A percentile compares a stretch with the other conserved stretches of the same genome.
These are phyloP conservation scores for Nicator chloris DNA, from an alignment of 2,113 vertebrate species.

Conservation along the genomic window DNA sequence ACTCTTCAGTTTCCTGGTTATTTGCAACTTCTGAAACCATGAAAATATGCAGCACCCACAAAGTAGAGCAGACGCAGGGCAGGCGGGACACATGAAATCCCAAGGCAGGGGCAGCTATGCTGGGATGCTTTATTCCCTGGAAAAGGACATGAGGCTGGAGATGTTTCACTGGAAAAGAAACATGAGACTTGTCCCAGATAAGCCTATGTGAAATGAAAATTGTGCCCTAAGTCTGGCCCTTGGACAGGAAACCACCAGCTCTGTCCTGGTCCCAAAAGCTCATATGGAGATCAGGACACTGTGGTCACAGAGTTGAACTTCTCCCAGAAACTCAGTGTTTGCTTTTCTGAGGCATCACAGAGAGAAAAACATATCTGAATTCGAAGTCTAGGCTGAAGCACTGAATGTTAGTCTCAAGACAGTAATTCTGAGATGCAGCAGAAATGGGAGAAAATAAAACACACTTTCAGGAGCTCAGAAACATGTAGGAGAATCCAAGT, in stretches of 20 bases:
- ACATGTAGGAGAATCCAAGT: background rate
- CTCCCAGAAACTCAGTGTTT: background rate
- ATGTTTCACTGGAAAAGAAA: background rate
- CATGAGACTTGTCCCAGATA: background rate
- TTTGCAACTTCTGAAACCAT: background rate
- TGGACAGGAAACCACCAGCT: background rate
- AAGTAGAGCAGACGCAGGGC: background rate
- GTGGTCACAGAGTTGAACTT: background rate
- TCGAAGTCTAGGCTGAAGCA: background rate
- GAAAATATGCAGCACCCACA: background rate
- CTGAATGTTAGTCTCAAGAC: background rate
- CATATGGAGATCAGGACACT: background rate
- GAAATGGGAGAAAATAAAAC: background rate
- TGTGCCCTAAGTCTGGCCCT: background rate
- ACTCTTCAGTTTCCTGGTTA: background rate
- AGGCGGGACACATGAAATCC: rapidly evolving
- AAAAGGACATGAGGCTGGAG: background rate
- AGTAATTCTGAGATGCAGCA: background rate
- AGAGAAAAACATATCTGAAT: background rate
- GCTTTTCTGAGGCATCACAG: background rate
- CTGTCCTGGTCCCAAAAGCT: background rate
- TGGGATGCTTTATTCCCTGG: background rate
- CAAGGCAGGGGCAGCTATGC: background rate
- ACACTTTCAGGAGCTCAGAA: background rate
- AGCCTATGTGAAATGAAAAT: background rate